A percentile compares a stretch with the other conserved stretches of the same genome.
phyloP scores from a whole-genome alignment of 2,797 vertebrate species.

The Cynodonichthys magdalenae region DNA sequence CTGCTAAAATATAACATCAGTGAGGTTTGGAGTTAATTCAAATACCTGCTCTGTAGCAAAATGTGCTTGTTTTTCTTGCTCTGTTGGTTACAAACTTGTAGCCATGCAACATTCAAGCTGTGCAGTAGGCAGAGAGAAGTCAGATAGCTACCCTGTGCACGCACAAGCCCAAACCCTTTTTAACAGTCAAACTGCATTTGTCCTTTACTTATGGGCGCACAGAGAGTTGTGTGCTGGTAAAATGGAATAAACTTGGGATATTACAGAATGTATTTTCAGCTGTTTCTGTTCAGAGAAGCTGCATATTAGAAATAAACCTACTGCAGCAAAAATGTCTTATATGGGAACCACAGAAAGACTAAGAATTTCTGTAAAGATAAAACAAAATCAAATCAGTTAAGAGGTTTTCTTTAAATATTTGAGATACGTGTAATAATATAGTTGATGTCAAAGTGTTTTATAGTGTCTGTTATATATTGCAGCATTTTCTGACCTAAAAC shows the following conservation, averaged over 20 bases:
- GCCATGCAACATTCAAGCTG: conserved; percentile 5
- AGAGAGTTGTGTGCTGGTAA: neutral
- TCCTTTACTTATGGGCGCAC: neutral
- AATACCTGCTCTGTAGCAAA: neutral
- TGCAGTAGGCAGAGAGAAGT: neutral
- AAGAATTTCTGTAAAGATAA: neutral
- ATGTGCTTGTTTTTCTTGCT: conserved; percentile 2
- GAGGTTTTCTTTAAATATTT: conserved; percentile 7
- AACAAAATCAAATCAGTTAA: conserved; percentile 2
- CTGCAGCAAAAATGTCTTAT: neutral
- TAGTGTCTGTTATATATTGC: conserved; percentile 10
- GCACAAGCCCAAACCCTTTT: neutral
- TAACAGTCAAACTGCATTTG: conserved; percentile 8
- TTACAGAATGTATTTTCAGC: conserved; percentile 12
- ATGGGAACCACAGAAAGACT: neutral
- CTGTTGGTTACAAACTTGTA: conserved; percentile 8
- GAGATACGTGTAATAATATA: neutral
- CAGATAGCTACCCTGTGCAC: neutral
- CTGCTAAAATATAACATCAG: conserved; percentile 2
- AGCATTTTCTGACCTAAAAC: too few species aligned
- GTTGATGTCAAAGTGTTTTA: conserved; percentile 17
- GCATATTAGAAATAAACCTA: neutral
- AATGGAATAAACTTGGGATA: conserved; percentile 10
- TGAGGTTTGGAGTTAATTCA: conserved; percentile 16
- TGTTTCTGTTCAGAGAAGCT: conserved; percentile 2